Evolutionary conservation across 1,140 invertebrate species (phyloP), one percentile per base, ranked within the genome.

Genomic region (Rhopalosiphum padi): DNA sequence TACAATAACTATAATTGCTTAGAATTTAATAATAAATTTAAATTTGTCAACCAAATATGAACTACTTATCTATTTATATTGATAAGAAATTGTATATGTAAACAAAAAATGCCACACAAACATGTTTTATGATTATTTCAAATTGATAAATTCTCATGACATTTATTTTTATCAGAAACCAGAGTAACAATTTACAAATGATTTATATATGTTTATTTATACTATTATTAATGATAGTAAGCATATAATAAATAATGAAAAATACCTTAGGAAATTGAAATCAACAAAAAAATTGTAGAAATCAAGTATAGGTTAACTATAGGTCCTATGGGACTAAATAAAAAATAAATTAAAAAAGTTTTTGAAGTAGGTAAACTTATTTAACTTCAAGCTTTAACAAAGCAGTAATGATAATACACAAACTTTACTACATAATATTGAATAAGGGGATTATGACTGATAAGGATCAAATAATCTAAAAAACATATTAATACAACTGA

Each of bases 1-100:
- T 46, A 11, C 46, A 46, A 46, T 46, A 86, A 86, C 30, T 23
- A 86, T 86, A 25, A 86, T n/a, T 46, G 43, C 11, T 86, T 46
- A 3, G 11, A 86, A 88, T 35, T 35, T 46, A 89, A 55, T 48
- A 48, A 48, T 8, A 89, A 37, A 25, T 15, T 35, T 37, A 25
- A 55, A 46, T 53, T 37, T 23, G 9, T n/a, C 30, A 53, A 89
- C 5, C n/a, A 37, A 89, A 55, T 30, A 8, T n/a, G 11, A 89
- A 41, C 23, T 30, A 55, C 88, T 90, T 90, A 90, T 90, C 53
- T 90, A 90, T 43, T 90, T 25, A 53, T 90, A 90, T 60, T 90
- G 88, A 90, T 90, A 90, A 60, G 37, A 30, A 23, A 55, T 25
- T 18, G 35, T 60, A 15, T 25, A 90, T 60, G 88, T 90, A 90